phyloP scores from a whole-genome alignment of 30 jellyfish, hydroid and myxozoan species.

The Pseudorhiza aurosa region DNA sequence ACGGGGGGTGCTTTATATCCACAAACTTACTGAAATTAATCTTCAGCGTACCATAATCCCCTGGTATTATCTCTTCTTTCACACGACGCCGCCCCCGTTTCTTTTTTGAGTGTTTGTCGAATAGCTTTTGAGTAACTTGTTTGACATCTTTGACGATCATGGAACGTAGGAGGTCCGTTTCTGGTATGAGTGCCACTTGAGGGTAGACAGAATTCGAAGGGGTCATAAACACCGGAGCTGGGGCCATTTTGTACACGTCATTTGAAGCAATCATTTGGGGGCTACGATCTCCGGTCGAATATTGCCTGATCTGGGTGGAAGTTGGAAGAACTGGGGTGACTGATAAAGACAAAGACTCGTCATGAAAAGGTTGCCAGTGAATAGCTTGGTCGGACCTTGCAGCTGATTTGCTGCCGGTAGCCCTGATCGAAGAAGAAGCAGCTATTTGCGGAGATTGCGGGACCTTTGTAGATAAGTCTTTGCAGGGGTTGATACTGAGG shows the following conservation, averaged over 20 bases:
- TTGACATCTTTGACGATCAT: constrained; percentile 81
- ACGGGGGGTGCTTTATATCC: constrained; percentile 51
- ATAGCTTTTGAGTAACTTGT: constrained; percentile 59
- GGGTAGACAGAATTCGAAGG: constrained; percentile 55
- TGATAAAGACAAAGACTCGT: neutral
- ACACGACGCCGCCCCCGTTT: constrained; percentile 59
- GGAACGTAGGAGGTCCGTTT: constrained; percentile 62
- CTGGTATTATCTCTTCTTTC: constrained; percentile 61
- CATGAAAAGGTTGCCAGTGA: neutral
- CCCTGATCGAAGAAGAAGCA: neutral
- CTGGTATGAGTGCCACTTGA: constrained; percentile 63
- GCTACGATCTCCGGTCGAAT: neutral
- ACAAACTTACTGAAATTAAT: constrained; percentile 53
- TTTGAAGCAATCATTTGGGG: constrained; percentile 57
- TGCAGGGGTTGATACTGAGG: neutral
- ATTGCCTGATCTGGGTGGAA: neutral
- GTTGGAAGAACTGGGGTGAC: neutral
- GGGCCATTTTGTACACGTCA: constrained; percentile 56
- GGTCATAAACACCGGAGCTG: constrained; percentile 64
- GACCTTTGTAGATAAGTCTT: neutral
- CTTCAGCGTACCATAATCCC: constrained; percentile 66
- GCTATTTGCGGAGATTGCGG: neutral
- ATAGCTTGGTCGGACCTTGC: too few relatives aligned
- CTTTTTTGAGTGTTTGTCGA: constrained; percentile 35
- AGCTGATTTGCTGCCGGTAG: neutral